These are phyloP conservation scores for Bombus huntii DNA, from an alignment of 1,140 invertebrate genomes.

Conservation along the genomic window DNA sequence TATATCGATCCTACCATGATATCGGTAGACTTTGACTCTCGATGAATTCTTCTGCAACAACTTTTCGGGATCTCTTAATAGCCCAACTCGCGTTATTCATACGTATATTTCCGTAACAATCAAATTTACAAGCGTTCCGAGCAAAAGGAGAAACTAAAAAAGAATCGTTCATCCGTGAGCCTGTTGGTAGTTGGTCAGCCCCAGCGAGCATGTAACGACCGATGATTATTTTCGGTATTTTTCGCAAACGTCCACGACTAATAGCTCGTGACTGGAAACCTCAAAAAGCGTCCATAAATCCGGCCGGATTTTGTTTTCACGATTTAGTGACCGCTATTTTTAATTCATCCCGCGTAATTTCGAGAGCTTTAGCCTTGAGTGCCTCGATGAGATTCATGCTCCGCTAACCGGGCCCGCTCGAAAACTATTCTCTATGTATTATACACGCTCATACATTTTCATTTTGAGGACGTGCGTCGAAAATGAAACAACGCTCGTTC, in stretches of 20 bases:
- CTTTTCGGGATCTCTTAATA: not conserved
- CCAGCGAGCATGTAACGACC: not conserved
- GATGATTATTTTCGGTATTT: conserved; percentile 48
- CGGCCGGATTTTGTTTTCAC: conserved; percentile 47
- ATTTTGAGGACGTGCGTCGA: conserved; percentile 57
- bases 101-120: conserved; percentile 19
- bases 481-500: conserved; percentile 50
- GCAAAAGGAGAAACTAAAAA: not conserved
- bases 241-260: conserved; percentile 44
- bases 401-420: conserved; percentile 40
- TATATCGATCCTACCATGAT: not conserved
- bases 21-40: not conserved
- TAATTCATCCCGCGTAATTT: conserved; percentile 57
- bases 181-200: not conserved
- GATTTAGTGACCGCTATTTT: conserved; percentile 53
- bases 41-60: not conserved
- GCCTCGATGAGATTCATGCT: conserved; percentile 56
- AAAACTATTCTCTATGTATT: conserved; percentile 50
- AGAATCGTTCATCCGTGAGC: not conserved
- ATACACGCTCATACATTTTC: conserved; percentile 53
- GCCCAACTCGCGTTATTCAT: not conserved
- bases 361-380: conserved; percentile 52
- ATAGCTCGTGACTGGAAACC: conserved; percentile 48
- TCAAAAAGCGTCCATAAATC: conserved; percentile 52
- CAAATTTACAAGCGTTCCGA: not conserved